phyloP scores from a whole-genome alignment of 2,888 invertebrate genomes.

The Trissolcus brochymenae region DNA sequence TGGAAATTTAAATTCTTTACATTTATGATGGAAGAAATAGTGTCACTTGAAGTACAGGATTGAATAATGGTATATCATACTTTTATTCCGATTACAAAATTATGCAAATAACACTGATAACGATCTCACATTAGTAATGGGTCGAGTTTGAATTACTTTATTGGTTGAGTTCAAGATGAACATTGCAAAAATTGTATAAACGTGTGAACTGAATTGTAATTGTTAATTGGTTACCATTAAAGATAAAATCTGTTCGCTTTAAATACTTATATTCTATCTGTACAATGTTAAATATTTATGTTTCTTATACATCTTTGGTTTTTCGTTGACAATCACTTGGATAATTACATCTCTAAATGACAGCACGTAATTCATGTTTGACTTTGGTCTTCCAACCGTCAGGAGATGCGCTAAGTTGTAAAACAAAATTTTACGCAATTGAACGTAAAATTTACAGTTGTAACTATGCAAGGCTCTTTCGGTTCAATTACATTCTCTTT shows the following conservation, averaged over 20 bases:
- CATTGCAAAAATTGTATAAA: slow-evolving; percentile 3
- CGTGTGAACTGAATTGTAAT: slow-evolving; percentile 8
- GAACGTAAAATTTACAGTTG: no score
- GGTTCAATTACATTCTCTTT: no score
- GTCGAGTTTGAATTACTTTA: neutral
- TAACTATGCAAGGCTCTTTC: no score
- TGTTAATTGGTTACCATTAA: neutral
- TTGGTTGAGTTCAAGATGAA: no score
- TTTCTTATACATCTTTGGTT: slow-evolving; percentile 50
- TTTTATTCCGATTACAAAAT: slow-evolving; percentile 13
- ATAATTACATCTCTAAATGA: slow-evolving; percentile 9
- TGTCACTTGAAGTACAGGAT: no score
- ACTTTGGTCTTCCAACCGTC: no score
- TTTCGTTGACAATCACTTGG: slow-evolving; percentile 41
- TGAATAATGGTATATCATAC: slow-evolving; percentile 10
- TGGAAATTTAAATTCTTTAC: no score
- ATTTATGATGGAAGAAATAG: no score
- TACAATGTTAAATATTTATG: slow-evolving; percentile 42
- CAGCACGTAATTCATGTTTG: neutral
- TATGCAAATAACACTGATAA: slow-evolving; percentile 10
- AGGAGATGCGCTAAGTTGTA: no score
- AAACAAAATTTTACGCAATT: no score
- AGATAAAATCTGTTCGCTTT: slow-evolving; percentile 6
- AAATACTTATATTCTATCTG: slow-evolving; percentile 30
- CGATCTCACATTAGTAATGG: neutral